These are phyloP conservation scores for Thrips palmi DNA, from an alignment of 1,140 invertebrate genomes.

Conservation along the genomic window DNA sequence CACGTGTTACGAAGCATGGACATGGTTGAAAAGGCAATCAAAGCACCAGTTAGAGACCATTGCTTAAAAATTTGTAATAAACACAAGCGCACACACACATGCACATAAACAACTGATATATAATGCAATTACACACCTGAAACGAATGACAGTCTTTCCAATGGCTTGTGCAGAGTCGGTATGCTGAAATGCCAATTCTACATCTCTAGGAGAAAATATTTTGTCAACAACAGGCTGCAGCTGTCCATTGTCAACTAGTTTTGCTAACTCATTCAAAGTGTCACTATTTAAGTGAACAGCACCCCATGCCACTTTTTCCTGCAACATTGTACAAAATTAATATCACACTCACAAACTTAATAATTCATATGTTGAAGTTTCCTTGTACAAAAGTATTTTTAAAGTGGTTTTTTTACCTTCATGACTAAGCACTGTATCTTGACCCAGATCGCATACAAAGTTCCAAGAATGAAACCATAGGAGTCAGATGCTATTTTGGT, in stretches of 20 bases:
- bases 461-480: constrained; percentile 31
- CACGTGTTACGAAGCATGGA: no score
- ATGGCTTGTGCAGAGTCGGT: constrained; percentile 41
- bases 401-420: constrained; percentile 11
- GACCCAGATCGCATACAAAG: constrained; percentile 27
- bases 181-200: constrained; percentile 46
- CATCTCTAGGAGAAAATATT: constrained; percentile 45
- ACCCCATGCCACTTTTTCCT: constrained; percentile 21
- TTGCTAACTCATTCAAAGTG: constrained; percentile 28
- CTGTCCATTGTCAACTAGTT: constrained; percentile 31
- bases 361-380: constrained; percentile 8
- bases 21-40: no score
- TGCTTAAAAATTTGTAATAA: no score
- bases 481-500: constrained; percentile 31
- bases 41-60: no score
- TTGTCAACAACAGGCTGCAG: constrained; percentile 38
- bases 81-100: no score
- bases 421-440: constrained; percentile 11
- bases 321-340: constrained; percentile 20
- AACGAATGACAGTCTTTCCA: constrained; percentile 54
- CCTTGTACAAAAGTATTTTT: constrained; percentile 8
- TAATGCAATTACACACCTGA: constrained; percentile 40
- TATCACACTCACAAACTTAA: background rate
- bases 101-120: no score
- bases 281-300: constrained; percentile 26